Evolutionary conservation across 2,797 vertebrate species (phyloP).

Genomic region (Scyliorhinus canicula): DNA sequence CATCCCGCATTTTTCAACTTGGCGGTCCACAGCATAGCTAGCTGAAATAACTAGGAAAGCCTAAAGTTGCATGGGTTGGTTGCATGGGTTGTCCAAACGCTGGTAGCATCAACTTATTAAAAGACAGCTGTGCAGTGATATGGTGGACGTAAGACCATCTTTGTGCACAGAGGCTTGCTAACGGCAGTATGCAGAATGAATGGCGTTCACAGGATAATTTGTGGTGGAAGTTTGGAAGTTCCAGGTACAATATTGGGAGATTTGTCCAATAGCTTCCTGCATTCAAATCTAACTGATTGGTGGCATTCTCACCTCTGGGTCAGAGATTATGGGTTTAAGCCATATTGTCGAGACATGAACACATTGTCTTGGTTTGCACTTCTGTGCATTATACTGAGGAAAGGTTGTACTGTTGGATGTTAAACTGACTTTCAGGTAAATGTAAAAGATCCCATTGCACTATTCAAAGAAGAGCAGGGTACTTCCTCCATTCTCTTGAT

Average conservation of each 20-base stretch:
- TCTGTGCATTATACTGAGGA: no score
- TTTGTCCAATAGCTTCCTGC: not conserved
- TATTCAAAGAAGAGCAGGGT: no score
- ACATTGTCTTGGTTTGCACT: not conserved
- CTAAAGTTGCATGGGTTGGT: not conserved
- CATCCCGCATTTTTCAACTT: not conserved
- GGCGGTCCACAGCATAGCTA: not conserved
- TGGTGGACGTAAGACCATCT: not conserved
- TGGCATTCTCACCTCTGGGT: not conserved
- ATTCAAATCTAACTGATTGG: not conserved
- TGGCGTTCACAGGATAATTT: not conserved
- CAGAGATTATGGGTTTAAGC: not conserved
- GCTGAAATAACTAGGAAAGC: not conserved
- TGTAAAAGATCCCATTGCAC: no score
- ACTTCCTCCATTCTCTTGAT: no score
- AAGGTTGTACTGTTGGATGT: no score
- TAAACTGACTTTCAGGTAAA: no score
- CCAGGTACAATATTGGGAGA: not conserved
- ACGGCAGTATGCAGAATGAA: not conserved
- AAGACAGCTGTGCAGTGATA: not conserved
- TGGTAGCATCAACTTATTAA: not conserved
- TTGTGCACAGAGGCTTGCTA: not conserved
- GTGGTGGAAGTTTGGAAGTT: not conserved
- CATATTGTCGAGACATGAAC: not conserved
- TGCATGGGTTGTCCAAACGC: not conserved